Evolutionary conservation across 30 jellyfish, hydroid and myxozoan genomes (phyloP).

Genomic region (Rhopilema esculentum): DNA sequence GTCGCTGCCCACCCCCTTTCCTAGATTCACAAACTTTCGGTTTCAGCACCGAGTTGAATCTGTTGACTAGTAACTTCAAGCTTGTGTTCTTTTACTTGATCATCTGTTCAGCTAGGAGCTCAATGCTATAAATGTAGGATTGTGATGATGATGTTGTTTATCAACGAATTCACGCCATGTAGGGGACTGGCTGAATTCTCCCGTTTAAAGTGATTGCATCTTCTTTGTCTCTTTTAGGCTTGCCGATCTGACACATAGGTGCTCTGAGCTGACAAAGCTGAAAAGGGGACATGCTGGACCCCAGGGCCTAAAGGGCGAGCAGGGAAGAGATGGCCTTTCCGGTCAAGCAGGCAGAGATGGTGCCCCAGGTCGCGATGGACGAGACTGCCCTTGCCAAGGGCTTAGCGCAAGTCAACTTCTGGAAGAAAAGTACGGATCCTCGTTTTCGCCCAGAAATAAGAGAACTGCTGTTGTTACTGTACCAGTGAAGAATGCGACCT

Average conservation of each 20-base stretch:
- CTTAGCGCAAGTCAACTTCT: background rate
- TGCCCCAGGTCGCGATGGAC: conserved; percentile 81
- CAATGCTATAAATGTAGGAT: too few species aligned
- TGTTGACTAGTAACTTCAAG: too few species aligned
- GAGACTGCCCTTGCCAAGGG: conserved; percentile 72
- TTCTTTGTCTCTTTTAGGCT: conserved; percentile 13
- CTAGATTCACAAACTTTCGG: too few species aligned
- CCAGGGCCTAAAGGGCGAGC: conserved; percentile 56
- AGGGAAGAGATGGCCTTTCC: conserved; percentile 79
- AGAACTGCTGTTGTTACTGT: conserved; percentile 15
- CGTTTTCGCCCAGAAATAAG: conserved; percentile 51
- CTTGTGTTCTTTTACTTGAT: too few species aligned
- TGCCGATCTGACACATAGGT: conserved; percentile 41
- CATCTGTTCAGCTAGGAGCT: too few species aligned
- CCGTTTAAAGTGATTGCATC: background rate
- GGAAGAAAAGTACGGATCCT: conserved; percentile 9
- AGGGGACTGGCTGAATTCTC: background rate
- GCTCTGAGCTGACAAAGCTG: conserved; percentile 38
- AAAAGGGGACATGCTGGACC: conserved; percentile 65
- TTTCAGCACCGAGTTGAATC: too few species aligned
- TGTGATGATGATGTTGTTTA: too few species aligned
- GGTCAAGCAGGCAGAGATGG: conserved; percentile 94
- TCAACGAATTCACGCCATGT: background rate
- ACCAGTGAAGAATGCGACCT: conserved; percentile 54
- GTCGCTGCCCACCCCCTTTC: too few species aligned